A percentile compares a stretch with the other conserved stretches of the same genome.
Evolutionary conservation across 2,797 vertebrate genomes (phyloP).

Genomic region (Sparidentex hasta): DNA sequence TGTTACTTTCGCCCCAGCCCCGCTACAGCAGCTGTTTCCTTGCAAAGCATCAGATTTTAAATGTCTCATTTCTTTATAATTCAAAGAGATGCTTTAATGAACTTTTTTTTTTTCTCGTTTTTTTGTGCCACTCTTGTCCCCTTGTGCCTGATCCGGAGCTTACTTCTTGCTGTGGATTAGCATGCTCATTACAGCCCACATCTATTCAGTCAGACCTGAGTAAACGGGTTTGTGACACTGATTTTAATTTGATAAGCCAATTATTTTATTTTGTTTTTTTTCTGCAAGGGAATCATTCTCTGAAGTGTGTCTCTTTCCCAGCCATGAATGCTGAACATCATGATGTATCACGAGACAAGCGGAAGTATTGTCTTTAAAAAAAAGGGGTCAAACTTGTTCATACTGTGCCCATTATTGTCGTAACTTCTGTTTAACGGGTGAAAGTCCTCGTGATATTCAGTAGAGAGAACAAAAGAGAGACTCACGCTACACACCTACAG

Average conservation of each 20-base stretch:
- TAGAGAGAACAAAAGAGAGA: slow-evolving; percentile 53
- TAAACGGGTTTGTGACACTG: slow-evolving; percentile 30
- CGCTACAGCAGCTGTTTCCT: too few species aligned
- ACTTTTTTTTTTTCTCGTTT: background rate
- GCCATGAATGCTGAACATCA: slow-evolving; percentile 5
- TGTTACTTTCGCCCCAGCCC: slow-evolving; percentile 18
- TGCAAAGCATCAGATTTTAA: slow-evolving; percentile 14
- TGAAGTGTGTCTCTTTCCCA: background rate
- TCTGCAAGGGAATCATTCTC: slow-evolving; percentile 12
- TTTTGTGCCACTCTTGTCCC: slow-evolving; percentile 5
- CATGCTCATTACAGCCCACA: slow-evolving; percentile 47
- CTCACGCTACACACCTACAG: slow-evolving; percentile 51
- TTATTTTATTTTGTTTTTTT: background rate
- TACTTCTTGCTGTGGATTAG: slow-evolving; percentile 35
- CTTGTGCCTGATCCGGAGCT: slow-evolving; percentile 24
- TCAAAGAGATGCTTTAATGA: slow-evolving; percentile 23
- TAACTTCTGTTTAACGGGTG: slow-evolving; percentile 50
- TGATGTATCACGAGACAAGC: slow-evolving; percentile 16
- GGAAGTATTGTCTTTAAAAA: slow-evolving; percentile 16
- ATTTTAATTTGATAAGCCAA: slow-evolving; percentile 35
- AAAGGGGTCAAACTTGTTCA: slow-evolving; percentile 30
- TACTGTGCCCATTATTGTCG: slow-evolving; percentile 6
- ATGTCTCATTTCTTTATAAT: slow-evolving; percentile 21
- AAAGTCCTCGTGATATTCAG: slow-evolving; percentile 62
- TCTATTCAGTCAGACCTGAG: slow-evolving; percentile 30